Evolutionary conservation across 1,140 invertebrate genomes (phyloP), one percentile per base, ranked within the genome.

Genomic region (Apis dorsata): DNA sequence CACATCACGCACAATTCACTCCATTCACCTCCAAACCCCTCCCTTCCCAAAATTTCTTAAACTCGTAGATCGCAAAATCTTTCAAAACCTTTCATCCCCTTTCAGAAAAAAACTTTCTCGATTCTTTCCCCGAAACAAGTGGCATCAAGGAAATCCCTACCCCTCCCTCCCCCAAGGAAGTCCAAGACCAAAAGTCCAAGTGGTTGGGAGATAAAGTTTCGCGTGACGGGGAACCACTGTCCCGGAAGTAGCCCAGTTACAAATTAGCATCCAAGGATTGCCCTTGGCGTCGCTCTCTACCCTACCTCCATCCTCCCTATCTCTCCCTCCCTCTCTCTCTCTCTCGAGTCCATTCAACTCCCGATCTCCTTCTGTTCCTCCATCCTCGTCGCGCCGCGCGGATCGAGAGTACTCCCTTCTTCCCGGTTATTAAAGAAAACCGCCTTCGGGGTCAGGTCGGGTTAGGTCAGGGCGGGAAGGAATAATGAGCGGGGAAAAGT

Each of bases 401-500:
- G 73, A 72, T 82, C 53, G 78, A 34, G 34, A 34, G 34, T 75
- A 89, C 88, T 82, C 85, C 81, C 88, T 87, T 84, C 90, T 89
- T 86, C 89, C 86, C 81, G 89, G 91, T 93, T 93, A 93, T 93
- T 92, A 93, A 93, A 93, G 90, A 92, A 93, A 91, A 89, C 87
- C 90, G 87, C 87, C 92, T 93, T 92, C 89, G 90, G 90, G 93
- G 92, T 93, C 92, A 93, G 85, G 90, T 90, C 91, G 90, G 90
- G 91, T 92, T 92, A 93, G 92, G 93, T 93, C 92, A 93, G 91
- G 92, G 90, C 91, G 91, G 87, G 89, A 88, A 84, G 90, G 90
- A 93, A 93, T 93, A 93, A 93, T 92, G 92, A 93, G 93, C 90
- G 90, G 87, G 86, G 91, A 90, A 93, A 93, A 93, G 92, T 93